Evolutionary conservation across 2,888 invertebrate genomes (phyloP), one percentile per base, ranked within the genome.

Genomic region (Callyntrura sp.): DNA sequence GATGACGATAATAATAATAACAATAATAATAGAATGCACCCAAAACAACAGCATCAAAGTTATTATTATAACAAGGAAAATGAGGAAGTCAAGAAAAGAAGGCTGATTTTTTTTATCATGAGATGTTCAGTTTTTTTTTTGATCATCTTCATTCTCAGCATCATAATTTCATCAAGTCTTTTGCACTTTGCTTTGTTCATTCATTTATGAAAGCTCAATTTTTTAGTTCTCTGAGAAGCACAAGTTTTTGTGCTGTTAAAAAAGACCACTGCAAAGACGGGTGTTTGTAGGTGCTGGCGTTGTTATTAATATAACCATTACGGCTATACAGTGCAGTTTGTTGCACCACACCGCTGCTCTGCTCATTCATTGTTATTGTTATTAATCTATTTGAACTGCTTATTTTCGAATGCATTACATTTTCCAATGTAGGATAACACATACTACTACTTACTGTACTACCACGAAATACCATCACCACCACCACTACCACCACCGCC

Each of bases 161-260:
- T 88, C 78, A 28, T 78, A n/a, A 28, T 76, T 23, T 78, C 76
- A 85, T 85, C 76, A 85, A 62, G 83, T 83, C 83, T 88, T n/a
- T 88, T 84, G 78, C 88, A 88, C 84, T 88, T 83, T 88, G 82
- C 73, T 45, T 88, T 60, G 79, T 35, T 88, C 88, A 88, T 88
- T 88, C 88, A 88, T 88, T 88, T 57, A 43, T 48, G 81, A 68
- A 55, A 65, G 79, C 43, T 79, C 65, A 86, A 85, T 76, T 25
- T 48, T 62, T 45, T 62, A 17, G 57, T 17, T 57, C 79, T 78
- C 62, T 35, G 83, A 20, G 43, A 73, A 45, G 79, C 28, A 55
- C 12, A 57, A 57, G 17, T 35, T 62, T 43, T 81, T 45, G 60
- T 81, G 28, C 25, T 45, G 45, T 45, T 8, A 45, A 45, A 51